Conservation (phyloP, 2,113 vertebrate species). For the Albula goreensis region DNA sequence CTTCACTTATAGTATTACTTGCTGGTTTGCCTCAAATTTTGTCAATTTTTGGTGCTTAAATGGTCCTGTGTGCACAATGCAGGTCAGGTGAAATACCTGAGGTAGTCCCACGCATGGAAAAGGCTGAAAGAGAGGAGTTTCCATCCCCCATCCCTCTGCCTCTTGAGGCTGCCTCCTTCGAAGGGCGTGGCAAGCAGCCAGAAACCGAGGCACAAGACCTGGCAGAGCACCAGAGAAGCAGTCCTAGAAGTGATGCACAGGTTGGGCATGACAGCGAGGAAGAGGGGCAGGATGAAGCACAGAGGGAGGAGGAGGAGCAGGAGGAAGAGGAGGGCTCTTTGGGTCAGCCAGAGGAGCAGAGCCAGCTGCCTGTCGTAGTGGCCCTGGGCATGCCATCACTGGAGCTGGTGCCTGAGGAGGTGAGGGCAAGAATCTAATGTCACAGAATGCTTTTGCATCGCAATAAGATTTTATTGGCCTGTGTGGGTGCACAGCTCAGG, state of each 20-base stretch:
- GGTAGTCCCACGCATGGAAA: slow-evolving; percentile 56
- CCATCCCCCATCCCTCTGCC: slow-evolving; percentile 31
- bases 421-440: slow-evolving; percentile 42
- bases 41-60: neutral
- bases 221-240: slow-evolving; percentile 58
- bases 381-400: slow-evolving; percentile 79
- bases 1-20: neutral
- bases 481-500: too few relatives aligned
- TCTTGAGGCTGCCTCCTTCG: neutral
- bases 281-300: slow-evolving; percentile 52
- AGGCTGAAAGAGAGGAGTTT: slow-evolving; percentile 54
- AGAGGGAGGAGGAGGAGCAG: slow-evolving; percentile 53
- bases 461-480: neutral
- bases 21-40: neutral
- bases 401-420: slow-evolving; percentile 68
- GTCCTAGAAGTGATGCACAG: slow-evolving; percentile 55
- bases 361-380: slow-evolving; percentile 78
- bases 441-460: neutral
- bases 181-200: slow-evolving; percentile 41
- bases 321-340: slow-evolving; percentile 60
- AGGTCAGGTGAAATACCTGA: slow-evolving; percentile 68
- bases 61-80: neutral
- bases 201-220: slow-evolving; percentile 48
- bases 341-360: slow-evolving; percentile 70
- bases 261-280: slow-evolving; percentile 79